Percentiles rank a stretch among this genome's conserved stretches.
These are phyloP conservation scores for Enoplosus armatus DNA, from an alignment of 2,797 vertebrate genomes.

Conservation along the genomic window DNA sequence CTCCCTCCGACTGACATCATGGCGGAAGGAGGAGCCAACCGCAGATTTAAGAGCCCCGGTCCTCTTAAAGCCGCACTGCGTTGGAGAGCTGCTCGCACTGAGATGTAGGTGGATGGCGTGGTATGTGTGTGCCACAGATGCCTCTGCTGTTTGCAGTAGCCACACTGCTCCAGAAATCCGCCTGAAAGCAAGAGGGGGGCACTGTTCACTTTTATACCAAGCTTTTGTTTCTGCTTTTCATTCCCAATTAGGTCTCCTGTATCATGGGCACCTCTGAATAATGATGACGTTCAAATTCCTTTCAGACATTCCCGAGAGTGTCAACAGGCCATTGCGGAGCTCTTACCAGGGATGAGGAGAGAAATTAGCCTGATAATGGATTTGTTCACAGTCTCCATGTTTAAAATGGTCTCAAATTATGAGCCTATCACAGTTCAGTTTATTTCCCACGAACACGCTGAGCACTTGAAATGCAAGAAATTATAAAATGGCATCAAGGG, in stretches of 20 bases:
- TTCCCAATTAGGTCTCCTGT: conserved; percentile 47
- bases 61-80: conserved; percentile 87
- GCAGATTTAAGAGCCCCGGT: conserved; percentile 79
- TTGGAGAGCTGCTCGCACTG: conserved; percentile 72
- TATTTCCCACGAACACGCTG: background rate
- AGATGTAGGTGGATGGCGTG: conserved; percentile 62
- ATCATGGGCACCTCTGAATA: conserved; percentile 51
- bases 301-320: conserved; percentile 42
- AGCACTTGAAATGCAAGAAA: conserved; percentile 9
- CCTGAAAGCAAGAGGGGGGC: conserved; percentile 85
- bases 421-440: background rate
- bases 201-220: conserved; percentile 85
- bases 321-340: conserved; percentile 43
- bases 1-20: conserved; percentile 89
- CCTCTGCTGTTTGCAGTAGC: conserved; percentile 64
- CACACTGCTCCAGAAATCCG: conserved; percentile 60
- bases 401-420: conserved; percentile 5
- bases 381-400: conserved; percentile 38
- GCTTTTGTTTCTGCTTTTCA: conserved; percentile 57
- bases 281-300: conserved; percentile 40
- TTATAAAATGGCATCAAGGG: background rate
- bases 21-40: conserved; percentile 84
- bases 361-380: conserved; percentile 43
- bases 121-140: conserved; percentile 57
- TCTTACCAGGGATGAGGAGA: conserved; percentile 31